Percentiles rank a stretch among this genome's conserved stretches.
phyloP scores from a whole-genome alignment of 2,113 vertebrate species.

The Dipodomys ordii region DNA sequence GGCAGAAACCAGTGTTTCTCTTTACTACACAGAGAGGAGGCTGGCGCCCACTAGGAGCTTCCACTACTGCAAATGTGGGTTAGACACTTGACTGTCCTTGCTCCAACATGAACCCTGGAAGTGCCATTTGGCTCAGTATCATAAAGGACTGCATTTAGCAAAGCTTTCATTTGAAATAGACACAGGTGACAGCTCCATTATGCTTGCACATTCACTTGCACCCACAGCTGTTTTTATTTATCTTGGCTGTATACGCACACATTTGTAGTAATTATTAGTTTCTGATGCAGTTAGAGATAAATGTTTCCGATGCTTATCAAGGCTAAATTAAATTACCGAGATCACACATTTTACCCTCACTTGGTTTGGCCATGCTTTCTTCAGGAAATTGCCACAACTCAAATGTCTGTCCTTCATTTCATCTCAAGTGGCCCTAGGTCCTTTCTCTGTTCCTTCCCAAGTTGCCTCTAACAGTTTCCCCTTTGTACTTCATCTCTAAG shows the following conservation, averaged over 20 bases:
- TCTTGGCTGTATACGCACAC: not conserved
- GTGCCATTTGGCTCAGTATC: conserved; percentile 47
- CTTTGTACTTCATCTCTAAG: not conserved
- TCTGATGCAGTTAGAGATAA: conserved; percentile 71
- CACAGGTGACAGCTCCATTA: conserved; percentile 79
- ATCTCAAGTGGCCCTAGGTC: not conserved
- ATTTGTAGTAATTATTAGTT: conserved; percentile 81
- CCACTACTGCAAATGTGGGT: conserved; percentile 56
- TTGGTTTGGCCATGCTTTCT: not conserved
- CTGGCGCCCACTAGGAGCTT: conserved; percentile 59
- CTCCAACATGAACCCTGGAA: conserved; percentile 63
- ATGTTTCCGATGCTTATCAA: conserved; percentile 65
- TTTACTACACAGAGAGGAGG: conserved; percentile 64
- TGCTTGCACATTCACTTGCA: conserved; percentile 64
- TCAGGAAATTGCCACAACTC: not conserved
- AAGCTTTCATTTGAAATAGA: conserved; percentile 77
- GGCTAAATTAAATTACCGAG: conserved; percentile 74
- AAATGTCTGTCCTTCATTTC: not conserved
- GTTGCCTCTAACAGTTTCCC: too few relatives aligned
- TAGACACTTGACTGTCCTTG: conserved; percentile 55
- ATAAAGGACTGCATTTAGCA: conserved; percentile 63
- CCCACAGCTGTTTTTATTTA: conserved; percentile 80
- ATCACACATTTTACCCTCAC: conserved; percentile 49
- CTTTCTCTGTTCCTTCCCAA: not conserved
- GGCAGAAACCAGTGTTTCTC: conserved; percentile 81